Conservation (phyloP, 2,797 vertebrate species). For the Smutsia temminckii region DNA sequence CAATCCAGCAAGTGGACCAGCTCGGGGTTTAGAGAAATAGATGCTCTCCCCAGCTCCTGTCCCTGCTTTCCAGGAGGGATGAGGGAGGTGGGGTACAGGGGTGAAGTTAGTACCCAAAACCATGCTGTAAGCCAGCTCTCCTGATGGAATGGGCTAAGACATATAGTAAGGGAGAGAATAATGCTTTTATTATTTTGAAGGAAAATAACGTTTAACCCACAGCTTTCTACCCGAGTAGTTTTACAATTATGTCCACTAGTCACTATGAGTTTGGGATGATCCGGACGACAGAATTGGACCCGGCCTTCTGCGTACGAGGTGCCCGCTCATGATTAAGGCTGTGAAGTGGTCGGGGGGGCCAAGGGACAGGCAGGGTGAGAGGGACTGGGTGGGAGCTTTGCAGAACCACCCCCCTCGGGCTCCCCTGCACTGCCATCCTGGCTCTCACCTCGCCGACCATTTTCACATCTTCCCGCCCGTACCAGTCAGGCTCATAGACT, state of each 20-base stretch:
- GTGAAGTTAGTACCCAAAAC: background rate
- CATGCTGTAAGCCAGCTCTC: background rate
- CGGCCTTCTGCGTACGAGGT: background rate
- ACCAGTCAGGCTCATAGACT: slow-evolving; percentile 98
- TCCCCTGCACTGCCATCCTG: background rate
- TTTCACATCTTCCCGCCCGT: slow-evolving; percentile 95
- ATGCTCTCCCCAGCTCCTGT: background rate
- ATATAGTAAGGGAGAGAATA: background rate
- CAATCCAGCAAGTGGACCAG: background rate
- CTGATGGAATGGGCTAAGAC: background rate
- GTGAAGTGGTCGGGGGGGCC: accelerated
- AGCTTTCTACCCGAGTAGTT: background rate
- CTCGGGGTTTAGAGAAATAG: no score
- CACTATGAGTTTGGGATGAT: background rate
- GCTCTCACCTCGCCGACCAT: slow-evolving; percentile 94
- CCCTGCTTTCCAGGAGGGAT: background rate
- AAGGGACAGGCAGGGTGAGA: background rate
- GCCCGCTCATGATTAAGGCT: background rate
- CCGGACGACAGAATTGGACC: background rate
- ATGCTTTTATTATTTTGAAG: background rate
- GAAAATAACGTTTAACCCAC: background rate
- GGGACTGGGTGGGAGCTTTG: accelerated
- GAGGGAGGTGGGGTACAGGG: accelerated
- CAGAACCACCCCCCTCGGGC: background rate
- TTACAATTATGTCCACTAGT: background rate